Evolutionary conservation across 1,140 invertebrate species (phyloP).

Genomic region (Drosophila arawakana): DNA sequence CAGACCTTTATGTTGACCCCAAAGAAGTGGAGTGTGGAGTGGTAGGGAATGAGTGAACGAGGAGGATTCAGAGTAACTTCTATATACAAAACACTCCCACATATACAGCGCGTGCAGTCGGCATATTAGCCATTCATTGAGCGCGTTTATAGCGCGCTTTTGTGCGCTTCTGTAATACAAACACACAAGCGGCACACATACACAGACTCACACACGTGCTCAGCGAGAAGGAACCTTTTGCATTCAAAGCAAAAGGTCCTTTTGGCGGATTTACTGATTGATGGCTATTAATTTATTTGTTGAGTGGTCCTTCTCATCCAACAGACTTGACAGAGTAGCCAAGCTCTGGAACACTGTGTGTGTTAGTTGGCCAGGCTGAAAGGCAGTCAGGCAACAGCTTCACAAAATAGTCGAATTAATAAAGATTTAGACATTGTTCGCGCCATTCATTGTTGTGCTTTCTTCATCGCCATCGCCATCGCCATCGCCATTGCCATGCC

Average conservation of each 20-base stretch:
- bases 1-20: conserved; percentile 41
- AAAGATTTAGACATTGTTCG: conserved; percentile 81
- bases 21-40: neutral
- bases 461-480: conserved; percentile 10
- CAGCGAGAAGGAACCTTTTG: conserved; percentile 51
- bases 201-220: conserved; percentile 10
- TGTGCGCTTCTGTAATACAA: conserved; percentile 48
- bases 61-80: neutral
- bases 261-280: conserved; percentile 81
- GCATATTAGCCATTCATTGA: conserved; percentile 80
- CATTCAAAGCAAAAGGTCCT: conserved; percentile 79
- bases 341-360: conserved; percentile 1
- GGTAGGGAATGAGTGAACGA: neutral
- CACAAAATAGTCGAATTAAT: conserved; percentile 78
- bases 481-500: neutral
- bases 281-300: conserved; percentile 83
- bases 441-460: conserved; percentile 56
- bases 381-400: conserved; percentile 28
- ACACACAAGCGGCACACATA: conserved; percentile 19
- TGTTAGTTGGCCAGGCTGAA: neutral
- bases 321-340: conserved; percentile 24
- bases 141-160: conserved; percentile 75
- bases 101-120: conserved; percentile 48
- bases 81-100: neutral
- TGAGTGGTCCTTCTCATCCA: conserved; percentile 49